phyloP scores from a whole-genome alignment of 2,797 vertebrate genomes.

The Parambassis ranga region DNA sequence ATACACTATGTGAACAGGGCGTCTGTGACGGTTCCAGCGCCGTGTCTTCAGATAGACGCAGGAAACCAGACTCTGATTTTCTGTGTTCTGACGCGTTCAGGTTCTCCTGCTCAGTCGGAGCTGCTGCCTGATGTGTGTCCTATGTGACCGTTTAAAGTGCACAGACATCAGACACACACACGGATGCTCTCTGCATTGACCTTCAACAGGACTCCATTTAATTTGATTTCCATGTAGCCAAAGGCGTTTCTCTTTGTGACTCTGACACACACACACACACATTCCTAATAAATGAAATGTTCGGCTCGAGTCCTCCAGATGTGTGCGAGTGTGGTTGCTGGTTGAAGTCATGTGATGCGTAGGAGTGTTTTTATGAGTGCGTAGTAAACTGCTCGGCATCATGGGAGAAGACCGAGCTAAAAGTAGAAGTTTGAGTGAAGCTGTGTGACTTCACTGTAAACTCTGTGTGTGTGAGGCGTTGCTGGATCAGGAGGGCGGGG shows the following conservation, averaged over 20 bases:
- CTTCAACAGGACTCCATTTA: slow-evolving; percentile 38
- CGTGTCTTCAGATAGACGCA: too few relatives aligned
- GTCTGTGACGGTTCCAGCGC: slow-evolving; percentile 18
- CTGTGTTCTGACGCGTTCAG: background rate
- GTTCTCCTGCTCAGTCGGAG: background rate
- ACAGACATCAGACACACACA: background rate
- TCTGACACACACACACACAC: slow-evolving; percentile 4
- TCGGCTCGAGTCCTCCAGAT: slow-evolving; percentile 39
- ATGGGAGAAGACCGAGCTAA: background rate
- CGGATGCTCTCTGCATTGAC: slow-evolving; percentile 7
- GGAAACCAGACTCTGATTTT: too few relatives aligned
- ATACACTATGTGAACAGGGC: slow-evolving; percentile 24
- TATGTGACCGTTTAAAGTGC: too few relatives aligned
- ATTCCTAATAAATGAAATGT: slow-evolving; percentile 54
- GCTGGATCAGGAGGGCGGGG: slow-evolving; percentile 23
- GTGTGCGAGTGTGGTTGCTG: slow-evolving; percentile 8
- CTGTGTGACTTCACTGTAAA: background rate
- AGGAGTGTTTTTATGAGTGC: too few relatives aligned
- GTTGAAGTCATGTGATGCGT: background rate
- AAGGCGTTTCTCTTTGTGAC: slow-evolving; percentile 29
- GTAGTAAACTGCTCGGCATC: background rate
- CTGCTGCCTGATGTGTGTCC: background rate
- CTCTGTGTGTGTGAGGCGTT: slow-evolving; percentile 6
- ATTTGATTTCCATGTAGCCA: slow-evolving; percentile 44
- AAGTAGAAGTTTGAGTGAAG: background rate